These are phyloP conservation scores for Peromyscus polionotus DNA, from an alignment of 2,113 vertebrate species.

Conservation along the genomic window DNA sequence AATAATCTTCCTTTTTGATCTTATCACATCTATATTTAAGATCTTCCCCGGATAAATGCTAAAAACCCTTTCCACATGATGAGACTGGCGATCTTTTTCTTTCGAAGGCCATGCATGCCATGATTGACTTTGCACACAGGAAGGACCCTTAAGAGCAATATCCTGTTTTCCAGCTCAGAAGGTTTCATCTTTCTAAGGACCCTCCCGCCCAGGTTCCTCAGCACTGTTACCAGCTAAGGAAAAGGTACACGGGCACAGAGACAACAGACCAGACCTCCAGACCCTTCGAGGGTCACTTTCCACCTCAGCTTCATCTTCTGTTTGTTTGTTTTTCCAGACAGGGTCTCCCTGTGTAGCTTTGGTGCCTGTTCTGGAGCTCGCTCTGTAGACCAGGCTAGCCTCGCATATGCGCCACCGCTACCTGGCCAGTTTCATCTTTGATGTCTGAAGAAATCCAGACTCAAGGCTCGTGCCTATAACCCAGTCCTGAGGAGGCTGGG, in stretches of 20 bases:
- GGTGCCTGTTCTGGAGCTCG: too few species aligned
- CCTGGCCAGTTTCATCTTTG: neutral
- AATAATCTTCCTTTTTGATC: too few species aligned
- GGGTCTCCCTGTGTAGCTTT: too few species aligned
- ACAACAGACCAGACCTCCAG: neutral
- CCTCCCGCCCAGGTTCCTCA: neutral
- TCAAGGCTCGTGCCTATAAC: neutral
- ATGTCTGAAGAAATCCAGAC: neutral
- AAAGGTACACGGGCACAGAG: neutral
- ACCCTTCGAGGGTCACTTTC: neutral
- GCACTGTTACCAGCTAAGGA: neutral
- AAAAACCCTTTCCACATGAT: neutral
- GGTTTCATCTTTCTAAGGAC: neutral
- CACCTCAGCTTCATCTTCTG: constrained; percentile 26
- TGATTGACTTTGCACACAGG: neutral
- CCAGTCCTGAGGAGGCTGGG: neutral
- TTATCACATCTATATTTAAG: neutral
- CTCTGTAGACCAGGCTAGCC: too few species aligned
- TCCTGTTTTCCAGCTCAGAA: neutral
- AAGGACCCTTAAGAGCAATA: neutral
- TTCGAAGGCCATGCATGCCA: neutral
- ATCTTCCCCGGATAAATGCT: neutral
- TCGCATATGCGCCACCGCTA: too few species aligned
- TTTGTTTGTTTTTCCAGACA: neutral
- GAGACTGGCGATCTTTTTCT: neutral